phyloP scores from a whole-genome alignment of 64 coral and sea anemone genomes.

The Actinia equina region DNA sequence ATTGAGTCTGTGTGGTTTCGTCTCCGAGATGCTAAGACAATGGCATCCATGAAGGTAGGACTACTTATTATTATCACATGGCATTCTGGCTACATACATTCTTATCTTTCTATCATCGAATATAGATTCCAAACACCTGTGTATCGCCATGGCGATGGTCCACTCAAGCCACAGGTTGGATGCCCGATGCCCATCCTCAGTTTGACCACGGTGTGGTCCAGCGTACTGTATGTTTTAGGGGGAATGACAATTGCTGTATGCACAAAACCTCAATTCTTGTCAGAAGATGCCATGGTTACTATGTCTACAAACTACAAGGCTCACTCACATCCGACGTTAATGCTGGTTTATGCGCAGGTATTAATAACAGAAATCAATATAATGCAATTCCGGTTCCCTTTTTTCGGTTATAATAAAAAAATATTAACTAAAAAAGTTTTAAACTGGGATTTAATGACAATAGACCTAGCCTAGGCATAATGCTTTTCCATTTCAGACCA shows the following conservation, averaged over 20 bases:
- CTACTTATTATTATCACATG: neutral
- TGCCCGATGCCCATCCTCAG: neutral
- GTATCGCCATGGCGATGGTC: neutral
- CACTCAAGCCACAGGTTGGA: constrained; percentile 19
- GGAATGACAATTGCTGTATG: constrained; percentile 15
- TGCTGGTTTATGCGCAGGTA: constrained; percentile 12
- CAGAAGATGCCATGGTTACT: constrained; percentile 17
- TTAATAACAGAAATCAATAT: no score
- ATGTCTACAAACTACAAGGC: constrained; percentile 16
- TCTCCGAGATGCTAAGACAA: neutral
- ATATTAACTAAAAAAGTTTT: no score
- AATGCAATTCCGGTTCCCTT: no score
- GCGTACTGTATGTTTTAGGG: constrained; percentile 20
- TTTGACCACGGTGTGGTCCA: constrained; percentile 1
- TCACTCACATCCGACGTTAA: neutral
- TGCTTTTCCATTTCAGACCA: no score
- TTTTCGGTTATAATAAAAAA: no score
- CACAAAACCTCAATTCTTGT: neutral
- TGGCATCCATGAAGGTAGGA: neutral
- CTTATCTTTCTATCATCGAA: neutral
- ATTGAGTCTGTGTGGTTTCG: neutral
- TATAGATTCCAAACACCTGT: neutral
- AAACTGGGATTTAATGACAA: no score
- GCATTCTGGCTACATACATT: no score
- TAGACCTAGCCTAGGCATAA: no score